Evolutionary conservation across 2,797 vertebrate species (phyloP).

Genomic region (Fratercula arctica): DNA sequence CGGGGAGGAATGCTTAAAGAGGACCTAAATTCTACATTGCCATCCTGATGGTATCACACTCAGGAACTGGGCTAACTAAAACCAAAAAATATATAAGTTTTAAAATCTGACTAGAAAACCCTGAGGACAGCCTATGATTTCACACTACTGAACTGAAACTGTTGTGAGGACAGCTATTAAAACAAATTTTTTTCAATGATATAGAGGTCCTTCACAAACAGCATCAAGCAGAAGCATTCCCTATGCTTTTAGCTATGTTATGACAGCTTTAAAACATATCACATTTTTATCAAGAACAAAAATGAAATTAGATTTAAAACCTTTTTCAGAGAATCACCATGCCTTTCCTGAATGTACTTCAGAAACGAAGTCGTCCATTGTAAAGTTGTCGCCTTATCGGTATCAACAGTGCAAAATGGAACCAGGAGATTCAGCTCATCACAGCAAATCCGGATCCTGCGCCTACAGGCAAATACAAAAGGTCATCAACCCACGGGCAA

Average conservation of each 20-base stretch:
- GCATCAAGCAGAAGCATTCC: not conserved
- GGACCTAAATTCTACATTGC: not conserved
- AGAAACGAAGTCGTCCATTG: conserved; percentile 91
- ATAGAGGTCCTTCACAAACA: not conserved
- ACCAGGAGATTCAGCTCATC: conserved; percentile 91
- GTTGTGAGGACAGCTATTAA: not conserved
- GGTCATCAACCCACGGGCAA: accelerated
- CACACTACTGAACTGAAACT: not conserved
- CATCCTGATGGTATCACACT: not conserved
- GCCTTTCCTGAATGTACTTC: conserved; percentile 85
- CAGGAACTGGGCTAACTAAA: not conserved
- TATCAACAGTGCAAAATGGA: conserved; percentile 88
- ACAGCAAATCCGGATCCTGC: conserved; percentile 89
- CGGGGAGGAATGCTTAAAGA: not conserved
- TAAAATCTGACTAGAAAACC: not conserved
- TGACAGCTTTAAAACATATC: not conserved
- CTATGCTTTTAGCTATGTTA: not conserved
- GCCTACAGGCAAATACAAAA: conserved; percentile 73
- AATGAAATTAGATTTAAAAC: conserved; percentile 63
- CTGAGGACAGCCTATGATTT: not conserved
- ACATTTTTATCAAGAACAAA: not conserved
- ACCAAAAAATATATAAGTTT: not conserved
- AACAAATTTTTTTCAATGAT: not conserved
- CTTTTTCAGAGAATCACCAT: conserved; percentile 88
- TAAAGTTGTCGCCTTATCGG: conserved; percentile 91